Base-by-base conservation (phyloP, 2,113 vertebrate species). In the Triplophysa rosa region DNA sequence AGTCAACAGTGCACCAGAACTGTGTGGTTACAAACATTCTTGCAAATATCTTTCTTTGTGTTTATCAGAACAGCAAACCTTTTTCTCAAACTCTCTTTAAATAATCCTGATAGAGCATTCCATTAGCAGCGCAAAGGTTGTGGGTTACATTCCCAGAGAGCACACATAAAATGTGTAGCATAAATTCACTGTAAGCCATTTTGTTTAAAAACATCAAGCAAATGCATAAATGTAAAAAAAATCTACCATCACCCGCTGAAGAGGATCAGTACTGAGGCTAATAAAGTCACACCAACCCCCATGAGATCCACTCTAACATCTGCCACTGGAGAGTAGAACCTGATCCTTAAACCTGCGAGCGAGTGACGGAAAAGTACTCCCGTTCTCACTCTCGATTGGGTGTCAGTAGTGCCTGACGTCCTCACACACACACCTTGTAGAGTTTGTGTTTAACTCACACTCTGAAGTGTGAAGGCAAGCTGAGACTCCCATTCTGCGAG, bases 401-500 rank as follows among this genome's bases (percentile, higher is more conserved):
- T 45, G 58, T 63, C 40, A 29, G 58, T n/a, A 17, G 24, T 8
- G 11, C 24, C 23, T 67, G 54, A 56, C 12, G 16, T 52, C 49
- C 49, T 16, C 49, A 49, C 5, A 19, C 37, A 3, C 54, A 67
- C 71, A 81, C 73, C 63, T 68, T 14, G 72, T 14, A 37, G 66
- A 54, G 45, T 65, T 69, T 74, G 56, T 37, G n/a, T 81, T 81
- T 76, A 77, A 69, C 65, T 77, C 65, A 45, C 72, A 45, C 26
- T 63, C 58, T 77, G 42, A 77, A 69, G 72, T 81, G 72, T 81
- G 59, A 69, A 77, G 29, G 49, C 77, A 52, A 69, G 72, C 72
- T 63, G 72, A 63, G 72, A 74, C 40, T 74, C 58, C 72, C 16
- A 74, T 29, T 59, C 72, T 47, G 16, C 47, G 40, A 8, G 52